phyloP scores from a whole-genome alignment of 2,797 vertebrate genomes.

The Neopelma chrysocephalum region DNA sequence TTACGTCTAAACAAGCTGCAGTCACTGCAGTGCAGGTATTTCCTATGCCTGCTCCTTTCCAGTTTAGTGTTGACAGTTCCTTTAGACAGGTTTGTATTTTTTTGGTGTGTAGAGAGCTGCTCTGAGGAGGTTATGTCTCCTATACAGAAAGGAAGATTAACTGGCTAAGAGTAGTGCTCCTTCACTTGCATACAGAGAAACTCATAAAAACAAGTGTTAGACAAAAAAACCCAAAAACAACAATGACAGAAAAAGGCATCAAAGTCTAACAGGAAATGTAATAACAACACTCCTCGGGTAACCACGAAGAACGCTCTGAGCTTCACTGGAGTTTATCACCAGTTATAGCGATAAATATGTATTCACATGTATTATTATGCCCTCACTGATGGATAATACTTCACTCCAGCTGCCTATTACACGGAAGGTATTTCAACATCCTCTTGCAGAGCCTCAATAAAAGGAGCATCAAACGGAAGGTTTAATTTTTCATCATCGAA shows the following conservation, averaged over 20 bases:
- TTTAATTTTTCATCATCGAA: conserved; percentile 57
- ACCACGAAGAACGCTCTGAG: not conserved
- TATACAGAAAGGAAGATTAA: not conserved
- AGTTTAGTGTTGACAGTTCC: not conserved
- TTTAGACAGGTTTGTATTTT: not conserved
- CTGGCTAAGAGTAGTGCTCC: not conserved
- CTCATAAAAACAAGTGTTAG: not conserved
- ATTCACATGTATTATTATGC: conserved; percentile 21
- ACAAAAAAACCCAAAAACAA: not conserved
- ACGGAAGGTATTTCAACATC: not conserved
- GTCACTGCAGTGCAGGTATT: not conserved
- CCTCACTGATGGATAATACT: not conserved
- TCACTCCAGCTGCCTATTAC: not conserved
- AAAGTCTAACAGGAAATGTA: not conserved
- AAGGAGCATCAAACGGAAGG: conserved; percentile 22
- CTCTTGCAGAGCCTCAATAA: conserved; percentile 4
- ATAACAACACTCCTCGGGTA: not conserved
- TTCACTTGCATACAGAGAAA: not conserved
- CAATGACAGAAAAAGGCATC: not conserved
- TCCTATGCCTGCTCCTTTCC: not conserved
- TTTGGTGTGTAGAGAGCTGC: not conserved
- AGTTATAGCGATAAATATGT: conserved; percentile 7
- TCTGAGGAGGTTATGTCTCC: not conserved
- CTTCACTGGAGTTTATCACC: not conserved
- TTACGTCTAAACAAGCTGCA: not conserved